Percentiles rank a stretch among this genome's conserved stretches.
Conservation (phyloP, 2,113 vertebrate species). For the Apodemus speciosus region DNA sequence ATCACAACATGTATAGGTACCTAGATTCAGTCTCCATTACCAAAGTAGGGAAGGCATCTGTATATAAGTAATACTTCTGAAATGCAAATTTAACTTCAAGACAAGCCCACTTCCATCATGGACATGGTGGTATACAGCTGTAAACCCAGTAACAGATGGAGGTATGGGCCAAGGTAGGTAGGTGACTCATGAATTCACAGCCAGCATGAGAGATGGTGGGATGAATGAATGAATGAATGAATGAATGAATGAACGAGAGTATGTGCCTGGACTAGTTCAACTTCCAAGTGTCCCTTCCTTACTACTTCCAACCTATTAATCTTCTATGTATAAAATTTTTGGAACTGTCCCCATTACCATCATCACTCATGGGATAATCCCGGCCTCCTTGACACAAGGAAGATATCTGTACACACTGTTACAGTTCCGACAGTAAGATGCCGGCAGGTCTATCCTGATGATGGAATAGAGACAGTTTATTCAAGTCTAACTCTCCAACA, state of each 20-base stretch:
- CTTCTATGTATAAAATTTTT: not conserved
- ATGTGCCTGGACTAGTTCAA: not conserved
- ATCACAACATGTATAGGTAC: not conserved
- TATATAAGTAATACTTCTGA: not conserved
- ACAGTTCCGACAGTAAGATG: not conserved
- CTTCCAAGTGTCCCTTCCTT: not conserved
- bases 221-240: not conserved
- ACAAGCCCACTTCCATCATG: not conserved
- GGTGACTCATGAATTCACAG: not conserved
- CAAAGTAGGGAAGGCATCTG: not conserved
- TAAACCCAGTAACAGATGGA: too few species aligned
- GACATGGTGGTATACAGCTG: not conserved
- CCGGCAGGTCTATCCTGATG: not conserved
- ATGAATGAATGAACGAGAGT: not conserved
- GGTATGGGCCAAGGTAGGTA: not conserved
- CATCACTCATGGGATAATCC: not conserved
- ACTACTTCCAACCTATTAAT: not conserved
- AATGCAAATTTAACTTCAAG: not conserved
- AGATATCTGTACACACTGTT: not conserved
- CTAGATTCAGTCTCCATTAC: not conserved
- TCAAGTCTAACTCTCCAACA: not conserved
- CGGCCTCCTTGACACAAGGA: not conserved
- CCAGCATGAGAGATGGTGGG: too few species aligned
- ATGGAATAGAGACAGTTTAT: not conserved
- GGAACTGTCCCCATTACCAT: fast-evolving